Evolutionary conservation across 2,113 vertebrate genomes (phyloP).

Genomic region (Fregetta grallaria): DNA sequence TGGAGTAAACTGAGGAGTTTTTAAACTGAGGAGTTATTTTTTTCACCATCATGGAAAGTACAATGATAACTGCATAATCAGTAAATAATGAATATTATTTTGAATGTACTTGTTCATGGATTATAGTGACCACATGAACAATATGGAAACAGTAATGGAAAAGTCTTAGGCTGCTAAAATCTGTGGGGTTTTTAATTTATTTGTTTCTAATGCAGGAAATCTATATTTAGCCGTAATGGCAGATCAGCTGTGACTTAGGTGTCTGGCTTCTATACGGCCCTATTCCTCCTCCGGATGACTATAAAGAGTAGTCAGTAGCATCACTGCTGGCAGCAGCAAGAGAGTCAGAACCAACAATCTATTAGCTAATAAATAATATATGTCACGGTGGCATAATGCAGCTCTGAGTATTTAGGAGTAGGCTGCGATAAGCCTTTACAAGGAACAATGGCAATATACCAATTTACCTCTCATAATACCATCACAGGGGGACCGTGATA

Average conservation of each 20-base stretch:
- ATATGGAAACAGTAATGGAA: not conserved
- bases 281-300: not conserved
- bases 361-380: slow-evolving; percentile 47
- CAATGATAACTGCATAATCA: not conserved
- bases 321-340: not conserved
- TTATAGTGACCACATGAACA: not conserved
- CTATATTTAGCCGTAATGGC: slow-evolving; percentile 16
- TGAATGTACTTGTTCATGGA: not conserved
- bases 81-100: not conserved
- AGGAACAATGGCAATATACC: not conserved
- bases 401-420: not conserved
- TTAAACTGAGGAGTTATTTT: not conserved
- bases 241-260: slow-evolving; percentile 30
- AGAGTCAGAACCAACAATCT: slow-evolving; percentile 15
- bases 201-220: not conserved
- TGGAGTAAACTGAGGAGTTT: not conserved
- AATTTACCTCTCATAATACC: not conserved
- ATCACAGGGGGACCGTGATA: not conserved
- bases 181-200: not conserved
- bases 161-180: not conserved
- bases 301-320: not conserved
- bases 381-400: not conserved
- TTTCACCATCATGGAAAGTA: not conserved
- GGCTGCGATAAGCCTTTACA: not conserved
- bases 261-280: not conserved